phyloP scores from a whole-genome alignment of 2,113 vertebrate species.

The Lethenteron camtschaticum region DNA sequence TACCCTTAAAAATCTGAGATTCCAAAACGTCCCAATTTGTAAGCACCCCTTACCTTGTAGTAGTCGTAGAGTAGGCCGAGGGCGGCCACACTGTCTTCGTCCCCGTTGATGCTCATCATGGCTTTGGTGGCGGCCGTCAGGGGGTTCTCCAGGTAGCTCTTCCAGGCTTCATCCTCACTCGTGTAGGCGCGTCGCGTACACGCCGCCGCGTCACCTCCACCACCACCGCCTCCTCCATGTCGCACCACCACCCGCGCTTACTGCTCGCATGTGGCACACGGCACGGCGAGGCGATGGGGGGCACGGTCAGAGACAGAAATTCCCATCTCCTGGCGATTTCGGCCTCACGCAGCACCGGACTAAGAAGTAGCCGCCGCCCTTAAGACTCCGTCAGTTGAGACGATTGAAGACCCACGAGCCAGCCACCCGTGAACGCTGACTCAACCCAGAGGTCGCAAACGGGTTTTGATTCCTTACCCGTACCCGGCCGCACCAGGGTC shows the following conservation, averaged over 20 bases:
- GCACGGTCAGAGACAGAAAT: neutral
- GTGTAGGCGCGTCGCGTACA: slow-evolving; percentile 47
- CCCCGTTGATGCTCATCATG: slow-evolving; percentile 99
- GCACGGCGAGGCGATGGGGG: neutral
- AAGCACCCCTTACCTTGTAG: slow-evolving; percentile 46
- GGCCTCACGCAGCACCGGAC: too few species aligned
- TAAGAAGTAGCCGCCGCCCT: too few species aligned
- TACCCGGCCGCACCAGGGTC: too few species aligned
- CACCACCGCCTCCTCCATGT: neutral
- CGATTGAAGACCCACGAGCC: too few species aligned
- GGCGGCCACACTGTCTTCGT: slow-evolving; percentile 83
- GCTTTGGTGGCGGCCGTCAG: slow-evolving; percentile 94
- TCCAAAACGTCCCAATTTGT: too few species aligned
- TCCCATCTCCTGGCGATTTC: too few species aligned
- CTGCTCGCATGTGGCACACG: neutral
- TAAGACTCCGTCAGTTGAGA: too few species aligned
- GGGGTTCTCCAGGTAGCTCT: slow-evolving; percentile 90
- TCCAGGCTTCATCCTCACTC: slow-evolving; percentile 92
- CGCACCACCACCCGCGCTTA: slow-evolving; percentile 1
- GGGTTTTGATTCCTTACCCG: too few species aligned
- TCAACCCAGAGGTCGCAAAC: too few species aligned
- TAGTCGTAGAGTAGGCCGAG: slow-evolving; percentile 88
- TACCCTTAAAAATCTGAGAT: too few species aligned
- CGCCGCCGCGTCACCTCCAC: neutral
- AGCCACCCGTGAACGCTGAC: too few species aligned